Conservation (phyloP, 2,888 invertebrate genomes). For the Hofmannophila pseudospretella region DNA sequence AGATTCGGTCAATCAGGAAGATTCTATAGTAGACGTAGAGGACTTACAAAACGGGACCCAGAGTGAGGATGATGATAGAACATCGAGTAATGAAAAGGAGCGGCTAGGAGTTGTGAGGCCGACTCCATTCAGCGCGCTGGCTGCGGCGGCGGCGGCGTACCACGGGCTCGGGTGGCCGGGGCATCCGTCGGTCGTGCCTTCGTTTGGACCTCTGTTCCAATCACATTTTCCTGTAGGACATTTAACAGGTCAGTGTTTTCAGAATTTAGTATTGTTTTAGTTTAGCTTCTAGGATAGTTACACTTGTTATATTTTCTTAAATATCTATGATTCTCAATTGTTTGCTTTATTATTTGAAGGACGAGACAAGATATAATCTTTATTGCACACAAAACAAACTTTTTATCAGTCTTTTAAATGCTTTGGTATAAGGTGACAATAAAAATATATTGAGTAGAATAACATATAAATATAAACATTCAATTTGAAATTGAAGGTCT, state of each 20-base stretch:
- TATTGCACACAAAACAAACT: too few species aligned
- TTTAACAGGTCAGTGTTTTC: conserved; percentile 55
- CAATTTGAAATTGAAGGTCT: too few species aligned
- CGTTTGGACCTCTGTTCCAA: conserved; percentile 82
- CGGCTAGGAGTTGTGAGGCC: conserved; percentile 82
- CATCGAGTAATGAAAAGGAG: conserved; percentile 48
- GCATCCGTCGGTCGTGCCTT: conserved; percentile 75
- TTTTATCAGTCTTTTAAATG: too few species aligned
- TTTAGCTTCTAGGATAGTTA: background rate
- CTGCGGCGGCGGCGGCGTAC: conserved; percentile 84
- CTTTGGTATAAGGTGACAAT: too few species aligned
- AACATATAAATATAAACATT: too few species aligned
- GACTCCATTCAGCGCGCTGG: conserved; percentile 84
- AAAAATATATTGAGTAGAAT: too few species aligned
- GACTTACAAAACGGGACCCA: conserved; percentile 80
- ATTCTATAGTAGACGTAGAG: conserved; percentile 88
- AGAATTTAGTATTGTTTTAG: too few species aligned
- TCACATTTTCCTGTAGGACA: conserved; percentile 78
- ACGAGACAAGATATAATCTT: too few species aligned
- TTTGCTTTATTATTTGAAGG: too few species aligned
- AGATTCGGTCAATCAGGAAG: conserved; percentile 83
- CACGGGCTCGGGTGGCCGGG: conserved; percentile 80
- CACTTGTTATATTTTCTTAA: background rate
- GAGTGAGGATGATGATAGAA: conserved; percentile 68
- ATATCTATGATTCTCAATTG: too few species aligned